phyloP scores from a whole-genome alignment of 2,797 vertebrate species.

The Xenopus petersii region DNA sequence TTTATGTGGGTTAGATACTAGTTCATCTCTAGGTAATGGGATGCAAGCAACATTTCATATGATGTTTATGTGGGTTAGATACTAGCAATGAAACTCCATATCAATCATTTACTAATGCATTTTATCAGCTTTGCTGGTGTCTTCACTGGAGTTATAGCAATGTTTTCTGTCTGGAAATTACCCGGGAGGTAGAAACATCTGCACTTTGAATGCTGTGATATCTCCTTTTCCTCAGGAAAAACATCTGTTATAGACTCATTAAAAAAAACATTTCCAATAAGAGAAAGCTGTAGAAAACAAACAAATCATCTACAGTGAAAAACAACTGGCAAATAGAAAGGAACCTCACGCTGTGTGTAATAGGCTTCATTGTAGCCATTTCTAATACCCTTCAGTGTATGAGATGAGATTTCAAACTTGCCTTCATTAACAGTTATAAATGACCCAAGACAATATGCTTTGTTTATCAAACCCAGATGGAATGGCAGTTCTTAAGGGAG shows the following conservation, averaged over 20 bases:
- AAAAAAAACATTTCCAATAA: slow-evolving; percentile 59
- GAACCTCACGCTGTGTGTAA: slow-evolving; percentile 32
- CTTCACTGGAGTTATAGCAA: slow-evolving; percentile 12
- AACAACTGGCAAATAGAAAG: slow-evolving; percentile 32
- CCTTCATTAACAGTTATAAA: slow-evolving; percentile 30
- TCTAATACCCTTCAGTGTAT: slow-evolving; percentile 28
- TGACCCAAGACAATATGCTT: slow-evolving; percentile 18
- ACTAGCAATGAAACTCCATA: background rate
- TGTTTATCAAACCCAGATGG: slow-evolving; percentile 27
- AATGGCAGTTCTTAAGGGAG: slow-evolving; percentile 25
- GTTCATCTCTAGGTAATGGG: no score
- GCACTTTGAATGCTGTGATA: slow-evolving; percentile 29
- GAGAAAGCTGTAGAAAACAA: slow-evolving; percentile 52
- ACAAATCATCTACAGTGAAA: slow-evolving; percentile 45
- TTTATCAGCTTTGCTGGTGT: slow-evolving; percentile 15
- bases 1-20: no score
- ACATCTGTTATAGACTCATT: slow-evolving; percentile 54
- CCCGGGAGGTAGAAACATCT: slow-evolving; percentile 35
- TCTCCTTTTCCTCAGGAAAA: slow-evolving; percentile 52
- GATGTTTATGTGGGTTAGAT: no score
- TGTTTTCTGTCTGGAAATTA: slow-evolving; percentile 12
- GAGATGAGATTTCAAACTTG: slow-evolving; percentile 13
- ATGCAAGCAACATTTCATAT: no score
- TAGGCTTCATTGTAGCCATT: slow-evolving; percentile 29
- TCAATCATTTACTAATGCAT: slow-evolving; percentile 1